Percentiles rank a stretch among this genome's conserved stretches.
Conservation (phyloP, 2,113 vertebrate species). For the Petrocephalus microphthalmus region DNA sequence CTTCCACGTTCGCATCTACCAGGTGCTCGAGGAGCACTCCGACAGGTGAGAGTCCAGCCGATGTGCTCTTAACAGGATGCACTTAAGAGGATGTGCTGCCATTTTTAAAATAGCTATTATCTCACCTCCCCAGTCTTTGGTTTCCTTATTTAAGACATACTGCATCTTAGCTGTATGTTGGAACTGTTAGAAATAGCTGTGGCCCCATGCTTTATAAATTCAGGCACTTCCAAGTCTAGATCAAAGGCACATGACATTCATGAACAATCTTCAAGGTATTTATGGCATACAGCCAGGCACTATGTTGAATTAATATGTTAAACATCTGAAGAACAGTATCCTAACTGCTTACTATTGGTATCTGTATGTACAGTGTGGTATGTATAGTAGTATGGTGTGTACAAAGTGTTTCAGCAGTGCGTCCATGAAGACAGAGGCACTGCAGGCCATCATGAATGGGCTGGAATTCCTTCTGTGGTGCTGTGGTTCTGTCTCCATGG, state of each 20-base stretch:
- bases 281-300: not conserved
- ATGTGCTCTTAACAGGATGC: not conserved
- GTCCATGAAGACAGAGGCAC: not conserved
- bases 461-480: not conserved
- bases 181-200: not conserved
- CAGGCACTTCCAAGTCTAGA: not conserved
- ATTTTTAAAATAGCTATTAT: not conserved
- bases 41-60: slow-evolving; percentile 58
- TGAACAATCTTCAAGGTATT: not conserved
- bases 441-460: not conserved
- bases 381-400: not conserved
- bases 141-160: not conserved
- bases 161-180: not conserved
- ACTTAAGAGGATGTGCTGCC: not conserved
- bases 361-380: not conserved
- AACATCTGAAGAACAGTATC: not conserved
- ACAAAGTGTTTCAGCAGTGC: not conserved
- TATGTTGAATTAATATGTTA: not conserved
- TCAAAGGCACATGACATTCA: not conserved
- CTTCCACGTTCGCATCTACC: slow-evolving; percentile 73
- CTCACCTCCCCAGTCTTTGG: not conserved
- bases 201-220: not conserved
- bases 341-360: not conserved
- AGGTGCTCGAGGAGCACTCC: slow-evolving; percentile 71
- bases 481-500: slow-evolving; percentile 2